These are phyloP conservation scores for Rhopilema esculentum DNA, from an alignment of 30 jellyfish, hydroid and myxozoan genomes.

Conservation along the genomic window DNA sequence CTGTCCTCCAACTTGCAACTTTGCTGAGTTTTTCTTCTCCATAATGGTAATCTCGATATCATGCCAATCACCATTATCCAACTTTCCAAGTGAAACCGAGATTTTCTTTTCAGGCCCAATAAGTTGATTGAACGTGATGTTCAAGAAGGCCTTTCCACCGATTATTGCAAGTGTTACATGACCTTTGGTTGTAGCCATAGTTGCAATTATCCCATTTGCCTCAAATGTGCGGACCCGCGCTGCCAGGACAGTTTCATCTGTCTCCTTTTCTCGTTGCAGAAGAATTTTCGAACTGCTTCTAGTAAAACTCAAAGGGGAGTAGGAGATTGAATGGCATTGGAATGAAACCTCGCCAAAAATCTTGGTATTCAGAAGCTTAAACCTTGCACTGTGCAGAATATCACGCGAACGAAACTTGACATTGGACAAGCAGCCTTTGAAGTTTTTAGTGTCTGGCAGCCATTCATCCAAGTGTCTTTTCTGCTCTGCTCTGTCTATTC, in stretches of 20 bases:
- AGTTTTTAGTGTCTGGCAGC: slow-evolving; percentile 60
- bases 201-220: slow-evolving; percentile 82
- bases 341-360: slow-evolving; percentile 67
- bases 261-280: slow-evolving; percentile 35
- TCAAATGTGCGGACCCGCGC: slow-evolving; percentile 84
- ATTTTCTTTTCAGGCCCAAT: slow-evolving; percentile 52
- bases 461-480: slow-evolving; percentile 42
- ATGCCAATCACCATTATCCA: slow-evolving; percentile 97
- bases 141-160: slow-evolving; percentile 67
- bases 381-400: slow-evolving; percentile 82
- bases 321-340: slow-evolving; percentile 47
- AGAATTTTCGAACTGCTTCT: slow-evolving; percentile 50
- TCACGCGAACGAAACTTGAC: slow-evolving; percentile 78
- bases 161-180: slow-evolving; percentile 71
- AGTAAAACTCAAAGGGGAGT: slow-evolving; percentile 73
- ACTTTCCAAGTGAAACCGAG: slow-evolving; percentile 46
- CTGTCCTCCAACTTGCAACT: slow-evolving; percentile 58
- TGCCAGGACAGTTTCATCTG: slow-evolving; percentile 53
- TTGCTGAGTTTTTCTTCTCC: slow-evolving; percentile 53
- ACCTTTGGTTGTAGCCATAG: slow-evolving; percentile 75
- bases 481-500: slow-evolving; percentile 71
- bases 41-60: slow-evolving; percentile 45
- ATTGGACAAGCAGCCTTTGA: slow-evolving; percentile 88
- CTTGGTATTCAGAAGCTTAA: slow-evolving; percentile 44
- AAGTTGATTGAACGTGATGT: slow-evolving; percentile 70